These are phyloP conservation scores for Encarsia formosa DNA, from an alignment of 2,888 invertebrate species.

Conservation along the genomic window DNA sequence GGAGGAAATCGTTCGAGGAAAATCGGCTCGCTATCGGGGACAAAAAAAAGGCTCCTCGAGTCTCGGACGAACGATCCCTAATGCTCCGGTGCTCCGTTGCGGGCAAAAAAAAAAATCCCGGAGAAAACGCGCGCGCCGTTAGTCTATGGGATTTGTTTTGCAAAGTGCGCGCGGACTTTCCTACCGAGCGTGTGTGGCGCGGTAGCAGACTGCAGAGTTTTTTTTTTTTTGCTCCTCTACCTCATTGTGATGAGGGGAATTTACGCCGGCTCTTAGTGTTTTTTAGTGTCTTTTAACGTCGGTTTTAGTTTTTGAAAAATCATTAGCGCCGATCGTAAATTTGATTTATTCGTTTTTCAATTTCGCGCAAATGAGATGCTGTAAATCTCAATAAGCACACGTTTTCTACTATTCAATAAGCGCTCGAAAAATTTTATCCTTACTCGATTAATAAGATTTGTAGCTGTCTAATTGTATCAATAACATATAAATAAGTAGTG, in stretches of 20 bases:
- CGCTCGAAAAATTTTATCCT: too few species aligned
- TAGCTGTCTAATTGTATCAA: too few species aligned
- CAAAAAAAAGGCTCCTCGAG: slow-evolving; percentile 17
- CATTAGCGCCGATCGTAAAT: slow-evolving; percentile 23
- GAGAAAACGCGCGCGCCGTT: slow-evolving; percentile 10
- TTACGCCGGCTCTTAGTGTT: slow-evolving; percentile 22
- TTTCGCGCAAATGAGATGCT: background rate
- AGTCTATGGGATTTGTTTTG: slow-evolving; percentile 26
- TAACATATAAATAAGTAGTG: too few species aligned
- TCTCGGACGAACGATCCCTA: slow-evolving; percentile 33
- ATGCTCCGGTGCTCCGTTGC: slow-evolving; percentile 10
- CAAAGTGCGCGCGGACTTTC: slow-evolving; percentile 9
- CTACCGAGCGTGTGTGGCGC: background rate
- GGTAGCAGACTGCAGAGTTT: background rate
- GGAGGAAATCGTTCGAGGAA: slow-evolving; percentile 21
- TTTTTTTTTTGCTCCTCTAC: slow-evolving; percentile 10
- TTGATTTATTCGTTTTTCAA: slow-evolving; percentile 18
- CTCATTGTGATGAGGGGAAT: slow-evolving; percentile 17
- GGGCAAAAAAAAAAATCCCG: slow-evolving; percentile 7
- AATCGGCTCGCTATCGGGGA: slow-evolving; percentile 17
- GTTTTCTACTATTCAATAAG: too few species aligned
- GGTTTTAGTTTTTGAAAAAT: slow-evolving; percentile 19
- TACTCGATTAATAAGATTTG: too few species aligned
- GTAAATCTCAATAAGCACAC: too few species aligned
- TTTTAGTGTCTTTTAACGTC: slow-evolving; percentile 27